Evolutionary conservation across 2,797 vertebrate genomes (phyloP).

Genomic region (Rhodeus uyekii): DNA sequence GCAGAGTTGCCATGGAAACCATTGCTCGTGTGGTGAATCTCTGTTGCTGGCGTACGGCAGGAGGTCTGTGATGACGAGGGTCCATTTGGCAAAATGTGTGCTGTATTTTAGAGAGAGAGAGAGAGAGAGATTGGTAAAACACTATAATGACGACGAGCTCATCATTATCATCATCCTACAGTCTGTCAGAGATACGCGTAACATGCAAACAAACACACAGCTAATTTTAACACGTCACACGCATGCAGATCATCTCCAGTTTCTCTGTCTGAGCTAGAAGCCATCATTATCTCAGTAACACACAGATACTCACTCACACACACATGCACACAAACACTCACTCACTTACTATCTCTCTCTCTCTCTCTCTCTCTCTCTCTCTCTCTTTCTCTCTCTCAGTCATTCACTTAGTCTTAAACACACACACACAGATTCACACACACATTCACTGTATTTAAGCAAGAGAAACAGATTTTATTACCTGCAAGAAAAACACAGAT

Average conservation of each 20-base stretch:
- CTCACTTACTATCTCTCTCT: too few relatives aligned
- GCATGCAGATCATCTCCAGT: slow-evolving; percentile 13
- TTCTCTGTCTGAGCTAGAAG: slow-evolving; percentile 48
- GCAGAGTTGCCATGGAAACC: slow-evolving; percentile 55
- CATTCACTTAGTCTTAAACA: too few relatives aligned
- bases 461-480: too few relatives aligned
- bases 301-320: slow-evolving; percentile 14
- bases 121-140: not conserved
- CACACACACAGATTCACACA: too few relatives aligned
- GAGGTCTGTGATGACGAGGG: slow-evolving; percentile 10
- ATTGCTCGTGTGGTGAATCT: slow-evolving; percentile 32
- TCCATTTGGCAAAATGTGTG: slow-evolving; percentile 26
- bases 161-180: not conserved
- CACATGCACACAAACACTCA: too few relatives aligned
- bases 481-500: too few relatives aligned
- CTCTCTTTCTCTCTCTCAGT: too few relatives aligned
- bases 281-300: slow-evolving; percentile 64
- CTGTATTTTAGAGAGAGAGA: slow-evolving; percentile 36
- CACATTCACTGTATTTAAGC: too few relatives aligned
- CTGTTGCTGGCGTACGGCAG: slow-evolving; percentile 29
- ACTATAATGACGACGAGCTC: not conserved
- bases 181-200: not conserved
- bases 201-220: not conserved
- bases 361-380: too few relatives aligned
- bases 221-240: not conserved